Evolutionary conservation across 2,888 invertebrate genomes (phyloP), one percentile per base, ranked within the genome.

Genomic region (Patella depressa): DNA sequence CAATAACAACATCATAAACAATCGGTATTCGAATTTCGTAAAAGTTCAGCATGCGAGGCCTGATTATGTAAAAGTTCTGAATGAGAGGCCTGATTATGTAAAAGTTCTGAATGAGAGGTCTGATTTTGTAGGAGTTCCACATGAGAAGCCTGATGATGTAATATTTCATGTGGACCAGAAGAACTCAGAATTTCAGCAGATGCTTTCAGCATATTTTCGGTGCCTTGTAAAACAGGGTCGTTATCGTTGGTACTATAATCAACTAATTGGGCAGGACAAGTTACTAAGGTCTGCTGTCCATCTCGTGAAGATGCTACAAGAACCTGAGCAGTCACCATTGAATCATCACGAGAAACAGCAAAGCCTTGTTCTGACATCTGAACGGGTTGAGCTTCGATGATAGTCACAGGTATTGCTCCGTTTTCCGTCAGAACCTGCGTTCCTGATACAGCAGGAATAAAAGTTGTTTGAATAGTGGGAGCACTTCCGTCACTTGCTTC

Each of bases 321-420:
- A 12, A 82, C 80, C 53, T 83, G 80, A 53, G 71, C 70, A 17
- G 53, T 53, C 12, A 72, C 77, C 65, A 70, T 59, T 7, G 78
- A 54, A 11, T 59, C 54, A 5, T 54, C 17, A 15, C 71, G 75
- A 11, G 73, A 53, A 7, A 77, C 72, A n/a, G 79, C 69, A 59
- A 77, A 73, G 17, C 78, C 79, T 14, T 84, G 82, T 1, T 84
- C 81, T 0, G 84, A 79, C 79, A 86, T 79, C 69, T 83, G 81
- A 54, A 87, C 80, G 17, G 85, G 82, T 71, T 86, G 84, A 45
- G 87, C 84, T 78, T 88, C 88, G 53, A 89, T 87, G 73, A 89
- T 87, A 54, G 88, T 86, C 73, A 88, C 86, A 2, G 79, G 76
- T 70, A 80, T 76, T 5, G 80, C 70, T 7, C 72, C 75, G 45